Evolutionary conservation across 2,113 vertebrate genomes (phyloP), one percentile per base, ranked within the genome.

Genomic region (Sceloporus undulatus): DNA sequence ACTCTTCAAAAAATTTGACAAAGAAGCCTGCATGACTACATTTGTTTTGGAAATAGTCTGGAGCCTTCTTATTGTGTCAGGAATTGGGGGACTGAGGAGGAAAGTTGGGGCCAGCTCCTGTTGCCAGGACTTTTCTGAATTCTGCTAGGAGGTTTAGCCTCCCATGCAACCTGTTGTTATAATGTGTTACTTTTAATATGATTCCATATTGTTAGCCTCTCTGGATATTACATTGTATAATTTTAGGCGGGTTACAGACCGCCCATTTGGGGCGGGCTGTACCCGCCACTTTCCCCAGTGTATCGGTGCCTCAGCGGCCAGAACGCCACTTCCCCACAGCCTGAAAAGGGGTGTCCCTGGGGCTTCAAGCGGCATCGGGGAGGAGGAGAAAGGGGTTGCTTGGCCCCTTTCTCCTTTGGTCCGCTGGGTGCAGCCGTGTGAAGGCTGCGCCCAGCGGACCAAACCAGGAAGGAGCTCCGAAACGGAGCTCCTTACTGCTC

Each of bases 1-100:
- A 62, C 29, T 91, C 76, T 91, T 86, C 75, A 93, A 16, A 82
- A 85, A 87, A 87, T 66, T 82, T 82, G 94, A 90, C 81, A 87
- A n/a, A 54, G 13, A 40, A 23, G 56, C 29, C n/a, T 73, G 19
- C 16, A 52, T 9, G 19, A 21, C 38, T 82, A 8, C 25, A 68
- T 68, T 29, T 76, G 66, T 52, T 42, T 70, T 48, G 18, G 65
- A 66, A 77, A 85, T 19, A 42, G 71, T 25, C 21, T 38, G 25
- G 16, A 3, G 29, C 16, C 3, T 21, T 77, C n/a, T 81, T 5
- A 65, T 42, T 76, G 19, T 76, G 38, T 14, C 38, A 82, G n/a
- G 10, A 38, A 81, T 42, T 42, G 34, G 38, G 38, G 38, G 56
- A 29, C 38, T 40, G 23, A 65, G 56, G 9, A 85, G 23, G 16